Conservation (phyloP, 2,888 invertebrate species). For the Drosophila neutralis region DNA sequence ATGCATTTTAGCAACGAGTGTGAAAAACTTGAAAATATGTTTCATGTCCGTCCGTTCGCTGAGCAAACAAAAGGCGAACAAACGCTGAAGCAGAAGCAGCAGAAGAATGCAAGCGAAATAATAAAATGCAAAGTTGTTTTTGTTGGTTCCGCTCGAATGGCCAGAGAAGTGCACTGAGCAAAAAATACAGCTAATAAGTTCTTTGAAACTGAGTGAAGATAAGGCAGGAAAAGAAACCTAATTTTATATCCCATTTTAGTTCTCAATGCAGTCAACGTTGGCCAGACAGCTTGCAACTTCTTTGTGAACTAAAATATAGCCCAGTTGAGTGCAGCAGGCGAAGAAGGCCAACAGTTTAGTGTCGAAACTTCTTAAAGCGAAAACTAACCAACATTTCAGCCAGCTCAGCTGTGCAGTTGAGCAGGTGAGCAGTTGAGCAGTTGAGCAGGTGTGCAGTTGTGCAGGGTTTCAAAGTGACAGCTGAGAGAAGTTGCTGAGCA, state of each 20-base stretch:
- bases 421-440: not conserved
- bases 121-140: slow-evolving; percentile 24
- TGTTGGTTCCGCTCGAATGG: slow-evolving; percentile 35
- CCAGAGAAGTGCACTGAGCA: slow-evolving; percentile 16
- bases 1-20: slow-evolving; percentile 56
- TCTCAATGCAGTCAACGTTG: slow-evolving; percentile 2
- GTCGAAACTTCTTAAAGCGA: slow-evolving; percentile 35
- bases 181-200: slow-evolving; percentile 9
- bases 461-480: slow-evolving; percentile 16
- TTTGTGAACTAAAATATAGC: not conserved
- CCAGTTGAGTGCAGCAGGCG: not conserved
- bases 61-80: slow-evolving; percentile 39
- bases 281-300: not conserved
- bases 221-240: not conserved
- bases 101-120: slow-evolving; percentile 47
- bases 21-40: slow-evolving; percentile 59
- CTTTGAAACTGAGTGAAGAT: not conserved
- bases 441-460: slow-evolving; percentile 25
- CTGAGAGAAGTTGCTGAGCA: slow-evolving; percentile 11
- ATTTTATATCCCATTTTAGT: not conserved
- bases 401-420: slow-evolving; percentile 7
- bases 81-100: slow-evolving; percentile 13
- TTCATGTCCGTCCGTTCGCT: slow-evolving; percentile 47
- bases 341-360: slow-evolving; percentile 1
- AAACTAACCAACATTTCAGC: slow-evolving; percentile 15